Percentiles rank a stretch among this genome's conserved stretches.
Evolutionary conservation across 2,797 vertebrate species (phyloP).

Genomic region (Vultur gryphus): DNA sequence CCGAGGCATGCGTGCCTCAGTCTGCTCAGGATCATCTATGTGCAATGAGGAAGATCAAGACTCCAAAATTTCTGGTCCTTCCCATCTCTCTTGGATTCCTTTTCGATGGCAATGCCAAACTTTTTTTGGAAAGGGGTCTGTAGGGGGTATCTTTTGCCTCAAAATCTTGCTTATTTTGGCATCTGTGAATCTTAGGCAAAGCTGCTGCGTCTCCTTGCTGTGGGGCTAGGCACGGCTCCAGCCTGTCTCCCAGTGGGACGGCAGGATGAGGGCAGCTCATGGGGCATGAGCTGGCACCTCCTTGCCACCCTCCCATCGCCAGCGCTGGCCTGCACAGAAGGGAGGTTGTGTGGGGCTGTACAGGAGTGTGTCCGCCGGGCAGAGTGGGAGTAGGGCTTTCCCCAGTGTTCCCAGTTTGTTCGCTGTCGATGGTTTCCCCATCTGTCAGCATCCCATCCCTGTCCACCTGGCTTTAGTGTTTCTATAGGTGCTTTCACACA

Average conservation of each 20-base stretch:
- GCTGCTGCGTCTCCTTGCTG: not conserved
- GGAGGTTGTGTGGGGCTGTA: not conserved
- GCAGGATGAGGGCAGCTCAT: not conserved
- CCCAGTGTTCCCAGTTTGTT: not conserved
- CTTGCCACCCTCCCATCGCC: not conserved
- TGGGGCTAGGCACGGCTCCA: accelerated
- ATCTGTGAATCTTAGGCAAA: not conserved
- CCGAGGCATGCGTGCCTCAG: accelerated
- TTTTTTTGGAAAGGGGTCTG: not conserved
- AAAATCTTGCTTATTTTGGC: not conserved
- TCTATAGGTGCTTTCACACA: not conserved
- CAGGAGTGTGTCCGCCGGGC: not conserved
- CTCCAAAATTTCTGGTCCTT: not conserved
- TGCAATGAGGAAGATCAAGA: not conserved
- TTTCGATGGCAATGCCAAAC: accelerated
- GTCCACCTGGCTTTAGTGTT: not conserved
- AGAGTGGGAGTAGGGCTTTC: not conserved
- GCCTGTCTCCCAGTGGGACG: not conserved
- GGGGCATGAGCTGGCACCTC: not conserved
- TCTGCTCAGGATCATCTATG: not conserved
- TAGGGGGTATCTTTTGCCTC: not conserved
- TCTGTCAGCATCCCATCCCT: too few species aligned
- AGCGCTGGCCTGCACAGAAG: not conserved
- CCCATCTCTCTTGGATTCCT: not conserved
- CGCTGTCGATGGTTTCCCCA: too few species aligned